Evolutionary conservation across 2,797 vertebrate genomes (phyloP).

Genomic region (Girardinus metallicus): DNA sequence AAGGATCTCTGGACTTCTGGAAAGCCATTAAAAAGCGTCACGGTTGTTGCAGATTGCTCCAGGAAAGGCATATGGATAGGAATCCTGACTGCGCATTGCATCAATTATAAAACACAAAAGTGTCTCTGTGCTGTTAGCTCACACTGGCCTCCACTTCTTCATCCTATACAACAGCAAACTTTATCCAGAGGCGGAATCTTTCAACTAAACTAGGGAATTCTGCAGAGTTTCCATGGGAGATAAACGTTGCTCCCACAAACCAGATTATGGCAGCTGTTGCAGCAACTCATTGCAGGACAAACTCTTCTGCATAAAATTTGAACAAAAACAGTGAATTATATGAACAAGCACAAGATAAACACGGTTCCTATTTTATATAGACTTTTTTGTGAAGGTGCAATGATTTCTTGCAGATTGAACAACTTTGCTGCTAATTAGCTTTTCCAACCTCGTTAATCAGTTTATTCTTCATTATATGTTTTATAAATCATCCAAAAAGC

Average conservation of each 20-base stretch:
- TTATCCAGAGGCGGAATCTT: slow-evolving; percentile 33
- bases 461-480: neutral
- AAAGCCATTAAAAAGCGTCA: slow-evolving; percentile 40
- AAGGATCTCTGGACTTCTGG: slow-evolving; percentile 45
- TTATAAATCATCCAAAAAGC: neutral
- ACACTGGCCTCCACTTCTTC: slow-evolving; percentile 44
- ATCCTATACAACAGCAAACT: slow-evolving; percentile 38
- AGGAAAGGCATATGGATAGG: slow-evolving; percentile 53
- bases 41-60: slow-evolving; percentile 39
- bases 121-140: slow-evolving; percentile 56
- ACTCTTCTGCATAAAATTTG: slow-evolving; percentile 4
- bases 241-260: slow-evolving; percentile 15
- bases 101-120: slow-evolving; percentile 70
- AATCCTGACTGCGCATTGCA: slow-evolving; percentile 56
- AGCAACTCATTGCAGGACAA: slow-evolving; percentile 4
- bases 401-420: slow-evolving; percentile 10
- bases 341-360: neutral
- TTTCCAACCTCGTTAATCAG: neutral
- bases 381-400: neutral
- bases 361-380: neutral
- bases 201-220: slow-evolving; percentile 33
- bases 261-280: slow-evolving; percentile 9
- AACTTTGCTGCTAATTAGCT: neutral
- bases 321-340: neutral
- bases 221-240: slow-evolving; percentile 9